Percentiles rank a stretch among this genome's conserved stretches.
These are phyloP conservation scores for Spondyliosoma cantharus DNA, from an alignment of 2,797 vertebrate species.

Conservation along the genomic window DNA sequence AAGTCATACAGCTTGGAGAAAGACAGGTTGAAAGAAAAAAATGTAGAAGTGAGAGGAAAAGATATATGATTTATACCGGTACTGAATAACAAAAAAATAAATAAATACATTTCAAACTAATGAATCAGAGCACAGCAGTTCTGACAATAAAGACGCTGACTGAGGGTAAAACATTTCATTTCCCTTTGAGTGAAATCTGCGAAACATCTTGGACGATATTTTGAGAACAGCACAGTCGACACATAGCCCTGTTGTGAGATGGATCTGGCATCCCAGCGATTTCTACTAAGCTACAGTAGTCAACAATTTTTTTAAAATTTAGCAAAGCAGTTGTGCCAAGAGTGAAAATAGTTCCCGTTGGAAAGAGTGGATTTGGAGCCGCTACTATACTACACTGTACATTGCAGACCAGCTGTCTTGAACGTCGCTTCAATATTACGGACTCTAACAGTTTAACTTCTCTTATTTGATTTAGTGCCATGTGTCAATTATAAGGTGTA, in stretches of 20 bases:
- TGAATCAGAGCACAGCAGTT: constrained; percentile 43
- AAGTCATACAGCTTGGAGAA: constrained; percentile 21
- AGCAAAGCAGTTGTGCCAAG: constrained; percentile 25
- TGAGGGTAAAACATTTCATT: constrained; percentile 42
- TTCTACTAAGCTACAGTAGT: constrained; percentile 32
- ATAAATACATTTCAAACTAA: constrained; percentile 66
- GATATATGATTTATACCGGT: constrained; percentile 19
- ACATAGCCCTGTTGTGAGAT: constrained; percentile 36
- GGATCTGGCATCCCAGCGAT: constrained; percentile 26
- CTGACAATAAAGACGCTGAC: constrained; percentile 12
- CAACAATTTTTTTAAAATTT: constrained; percentile 20
- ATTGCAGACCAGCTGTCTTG: constrained; percentile 79
- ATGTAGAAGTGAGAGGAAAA: constrained; percentile 27
- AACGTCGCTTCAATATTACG: constrained; percentile 50
- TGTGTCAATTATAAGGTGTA: constrained; percentile 26
- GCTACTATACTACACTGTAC: constrained; percentile 58
- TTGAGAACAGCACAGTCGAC: constrained; percentile 30
- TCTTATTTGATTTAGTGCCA: constrained; percentile 51
- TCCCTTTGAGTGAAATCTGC: constrained; percentile 66
- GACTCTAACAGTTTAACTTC: constrained; percentile 30
- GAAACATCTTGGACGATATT: constrained; percentile 5
- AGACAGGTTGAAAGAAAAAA: constrained; percentile 12
- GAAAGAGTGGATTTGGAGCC: constrained; percentile 42
- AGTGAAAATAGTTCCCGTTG: constrained; percentile 33
- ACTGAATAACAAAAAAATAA: constrained; percentile 65